phyloP scores from a whole-genome alignment of 53 echinoderm and acorn worm species.

The Echinometra lucunter region DNA sequence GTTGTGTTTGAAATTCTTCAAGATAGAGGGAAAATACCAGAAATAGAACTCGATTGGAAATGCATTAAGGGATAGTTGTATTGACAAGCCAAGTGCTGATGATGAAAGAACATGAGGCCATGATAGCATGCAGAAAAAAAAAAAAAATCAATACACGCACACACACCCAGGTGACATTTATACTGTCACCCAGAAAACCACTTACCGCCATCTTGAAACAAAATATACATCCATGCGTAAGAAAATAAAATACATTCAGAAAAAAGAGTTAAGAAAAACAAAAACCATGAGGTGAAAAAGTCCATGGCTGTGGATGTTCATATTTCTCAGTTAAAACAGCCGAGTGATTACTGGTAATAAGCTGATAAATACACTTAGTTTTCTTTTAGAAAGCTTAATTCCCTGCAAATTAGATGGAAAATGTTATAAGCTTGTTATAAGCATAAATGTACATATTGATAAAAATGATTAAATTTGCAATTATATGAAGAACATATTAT shows the following conservation, averaged over 20 bases:
- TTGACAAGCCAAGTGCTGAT: not conserved
- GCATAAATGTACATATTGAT: not conserved
- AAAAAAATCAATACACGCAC: not conserved
- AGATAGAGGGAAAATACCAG: not conserved
- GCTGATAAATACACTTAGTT: not conserved
- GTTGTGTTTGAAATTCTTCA: not conserved
- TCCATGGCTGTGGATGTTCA: not conserved
- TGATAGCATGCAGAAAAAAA: slow-evolving; percentile 6
- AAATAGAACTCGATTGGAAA: not conserved
- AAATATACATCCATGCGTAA: slow-evolving; percentile 60
- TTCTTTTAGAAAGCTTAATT: not conserved
- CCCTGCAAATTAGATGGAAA: not conserved
- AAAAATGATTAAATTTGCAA: not conserved
- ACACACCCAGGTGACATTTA: not conserved
- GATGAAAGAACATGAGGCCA: not conserved
- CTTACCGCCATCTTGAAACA: slow-evolving; percentile 66
- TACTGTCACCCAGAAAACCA: not conserved
- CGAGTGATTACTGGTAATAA: not conserved
- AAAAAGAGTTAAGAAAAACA: slow-evolving; percentile 15
- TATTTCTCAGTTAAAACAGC: not conserved
- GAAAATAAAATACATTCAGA: slow-evolving; percentile 42
- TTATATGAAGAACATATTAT: no score
- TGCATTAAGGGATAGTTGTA: not conserved
- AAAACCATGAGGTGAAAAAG: slow-evolving; percentile 31
- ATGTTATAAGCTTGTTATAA: not conserved